Conservation (phyloP, 2,113 vertebrate species). For the Dasypus novemcinctus region DNA sequence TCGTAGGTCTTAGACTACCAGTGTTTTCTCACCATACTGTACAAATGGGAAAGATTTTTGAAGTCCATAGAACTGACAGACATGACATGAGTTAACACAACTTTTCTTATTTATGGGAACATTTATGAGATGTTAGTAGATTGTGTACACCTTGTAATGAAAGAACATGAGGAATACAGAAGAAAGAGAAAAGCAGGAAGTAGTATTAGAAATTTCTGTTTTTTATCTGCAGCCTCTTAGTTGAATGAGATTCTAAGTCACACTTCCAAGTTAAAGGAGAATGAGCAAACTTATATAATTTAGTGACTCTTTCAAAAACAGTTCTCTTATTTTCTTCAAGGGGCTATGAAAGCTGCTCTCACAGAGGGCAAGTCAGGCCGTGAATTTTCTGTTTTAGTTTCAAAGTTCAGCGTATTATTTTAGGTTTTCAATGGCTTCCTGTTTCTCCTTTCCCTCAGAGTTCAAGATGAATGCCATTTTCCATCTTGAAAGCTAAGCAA, state of each 20-base stretch:
- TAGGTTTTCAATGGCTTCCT: constrained; percentile 22
- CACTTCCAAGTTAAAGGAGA: neutral
- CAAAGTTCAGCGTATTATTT: constrained; percentile 28
- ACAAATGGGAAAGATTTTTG: neutral
- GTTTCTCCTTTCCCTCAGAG: constrained; percentile 24
- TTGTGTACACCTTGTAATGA: neutral
- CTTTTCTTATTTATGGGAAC: neutral
- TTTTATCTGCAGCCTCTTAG: neutral
- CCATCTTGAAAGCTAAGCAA: constrained; percentile 2
- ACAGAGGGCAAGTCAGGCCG: neutral
- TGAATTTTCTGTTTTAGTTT: constrained; percentile 44
- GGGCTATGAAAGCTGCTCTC: neutral
- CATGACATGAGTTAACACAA: neutral
- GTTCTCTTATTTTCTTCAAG: constrained; percentile 32
- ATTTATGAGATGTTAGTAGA: neutral
- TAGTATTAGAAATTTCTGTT: neutral
- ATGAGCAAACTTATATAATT: neutral
- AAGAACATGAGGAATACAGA: neutral
- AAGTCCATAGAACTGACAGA: neutral
- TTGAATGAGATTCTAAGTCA: neutral
- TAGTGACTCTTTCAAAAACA: neutral
- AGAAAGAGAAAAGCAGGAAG: neutral
- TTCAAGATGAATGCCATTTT: constrained; percentile 42
- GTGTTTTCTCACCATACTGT: neutral
- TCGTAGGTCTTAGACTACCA: neutral